Conservation (phyloP, 2,797 vertebrate genomes). For the Smutsia gigantea region DNA sequence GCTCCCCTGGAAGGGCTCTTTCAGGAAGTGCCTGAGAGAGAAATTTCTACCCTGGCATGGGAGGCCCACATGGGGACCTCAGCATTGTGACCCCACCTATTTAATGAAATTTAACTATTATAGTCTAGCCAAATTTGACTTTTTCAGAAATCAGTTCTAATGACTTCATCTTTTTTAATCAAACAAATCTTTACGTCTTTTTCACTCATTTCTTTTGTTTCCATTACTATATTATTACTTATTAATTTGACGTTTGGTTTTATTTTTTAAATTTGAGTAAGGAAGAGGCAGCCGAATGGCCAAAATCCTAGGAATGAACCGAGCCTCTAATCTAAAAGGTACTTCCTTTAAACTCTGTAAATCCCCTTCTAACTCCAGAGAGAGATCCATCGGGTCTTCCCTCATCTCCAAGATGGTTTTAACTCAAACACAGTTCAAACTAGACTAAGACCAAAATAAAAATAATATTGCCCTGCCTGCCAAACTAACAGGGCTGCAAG, state of each 20-base stretch:
- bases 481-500: background rate
- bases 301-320: background rate
- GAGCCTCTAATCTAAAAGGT: background rate
- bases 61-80: background rate
- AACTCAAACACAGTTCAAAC: background rate
- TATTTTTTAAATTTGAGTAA: background rate
- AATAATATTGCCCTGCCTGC: background rate
- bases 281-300: background rate
- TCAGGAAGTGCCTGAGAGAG: background rate
- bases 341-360: background rate
- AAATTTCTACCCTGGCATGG: background rate
- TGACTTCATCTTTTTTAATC: background rate
- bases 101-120: background rate
- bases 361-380: background rate
- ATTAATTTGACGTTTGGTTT: background rate
- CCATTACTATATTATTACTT: background rate
- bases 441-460: conserved; percentile 14
- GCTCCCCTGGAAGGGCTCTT: background rate
- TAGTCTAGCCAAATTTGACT: background rate
- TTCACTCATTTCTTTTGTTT: background rate
- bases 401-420: background rate
- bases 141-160: background rate
- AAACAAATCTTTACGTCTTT: conserved; percentile 12
- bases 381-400: background rate
- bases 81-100: background rate